Evolutionary conservation across 1,140 invertebrate genomes (phyloP).

Genomic region (Dinoponera quadriceps): DNA sequence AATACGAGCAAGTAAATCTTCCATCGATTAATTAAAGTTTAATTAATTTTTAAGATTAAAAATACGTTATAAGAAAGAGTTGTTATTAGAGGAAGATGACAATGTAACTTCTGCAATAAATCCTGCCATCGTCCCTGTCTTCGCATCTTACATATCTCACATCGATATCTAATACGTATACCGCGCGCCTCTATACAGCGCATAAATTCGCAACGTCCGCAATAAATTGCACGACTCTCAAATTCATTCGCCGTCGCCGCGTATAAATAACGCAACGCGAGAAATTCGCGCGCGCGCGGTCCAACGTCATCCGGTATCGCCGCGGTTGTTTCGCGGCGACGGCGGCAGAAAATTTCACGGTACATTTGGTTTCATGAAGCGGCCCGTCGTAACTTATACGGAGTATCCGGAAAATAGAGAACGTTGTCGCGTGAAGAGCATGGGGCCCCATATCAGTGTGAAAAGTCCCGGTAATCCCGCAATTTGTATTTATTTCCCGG

Average conservation of each 20-base stretch:
- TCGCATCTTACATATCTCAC: constrained; percentile 8
- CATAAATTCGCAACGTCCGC: not conserved
- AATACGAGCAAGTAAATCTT: too few species aligned
- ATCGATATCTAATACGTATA: constrained; percentile 8
- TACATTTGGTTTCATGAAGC: constrained; percentile 68
- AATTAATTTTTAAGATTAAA: too few species aligned
- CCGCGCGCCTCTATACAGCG: not conserved
- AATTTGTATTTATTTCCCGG: constrained; percentile 86
- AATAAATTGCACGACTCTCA: constrained; percentile 41
- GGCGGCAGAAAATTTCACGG: constrained; percentile 26
- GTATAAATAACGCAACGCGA: constrained; percentile 46
- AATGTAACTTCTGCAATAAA: not conserved
- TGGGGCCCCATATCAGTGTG: constrained; percentile 75
- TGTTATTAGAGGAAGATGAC: not conserved
- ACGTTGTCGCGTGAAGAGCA: constrained; percentile 71
- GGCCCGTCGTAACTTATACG: constrained; percentile 76
- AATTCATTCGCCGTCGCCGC: constrained; percentile 20
- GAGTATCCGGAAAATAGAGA: constrained; percentile 80
- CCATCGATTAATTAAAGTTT: too few species aligned
- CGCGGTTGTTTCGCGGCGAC: constrained; percentile 47
- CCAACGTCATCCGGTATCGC: constrained; percentile 30
- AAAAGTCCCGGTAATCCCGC: constrained; percentile 83
- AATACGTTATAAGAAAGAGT: not conserved
- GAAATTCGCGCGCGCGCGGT: not conserved
- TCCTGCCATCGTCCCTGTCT: not conserved